Evolutionary conservation across 1,140 invertebrate species (phyloP), one percentile per base, ranked within the genome.

Genomic region (Drosophila bifasciata): DNA sequence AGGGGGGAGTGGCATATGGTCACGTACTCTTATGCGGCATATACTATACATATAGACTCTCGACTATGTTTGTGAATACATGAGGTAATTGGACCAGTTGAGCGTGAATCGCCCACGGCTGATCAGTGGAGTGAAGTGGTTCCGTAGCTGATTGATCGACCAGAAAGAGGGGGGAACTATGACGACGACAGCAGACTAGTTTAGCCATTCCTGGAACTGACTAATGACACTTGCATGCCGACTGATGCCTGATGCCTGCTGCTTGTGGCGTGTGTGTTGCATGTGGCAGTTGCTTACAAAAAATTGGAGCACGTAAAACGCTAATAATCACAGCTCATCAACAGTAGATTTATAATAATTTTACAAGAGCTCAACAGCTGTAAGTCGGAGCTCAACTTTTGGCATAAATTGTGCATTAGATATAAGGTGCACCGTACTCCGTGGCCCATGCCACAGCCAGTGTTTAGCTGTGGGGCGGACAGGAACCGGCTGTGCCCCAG

Each of bases 301-400:
- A 61, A 78, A 81, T 76, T 88, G 83, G 72, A 67, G 83, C 83
- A 86, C 69, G 74, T 88, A 86, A 79, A 76, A 86, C 79, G 83
- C 72, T 86, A 78, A 86, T 88, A 86, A 86, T 86, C 83, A 79
- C 83, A 86, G 83, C 83, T 86, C 83, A 86, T 86, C 83, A 88
- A 77, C 66, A 77, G 64, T 50, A 86, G 83, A 86, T 86, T 86
- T 86, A 86, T 88, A 86, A 86, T 86, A 83, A 86, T 88, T 88
- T 81, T 79, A 88, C 78, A 75, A 83, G 59, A 63, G 56, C 60
- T 11, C 59, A 74, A 59, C 67, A 71, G 28, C 39, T 61, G 49
- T 57, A 76, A 72, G 73, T 59, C 61, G 57, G 41, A 77, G 81
- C 77, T 57, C 11, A 36, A 36, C 32, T 36, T 36, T 36, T n/a